These are phyloP conservation scores for Indicator indicator DNA, from an alignment of 2,113 vertebrate genomes.

Conservation along the genomic window DNA sequence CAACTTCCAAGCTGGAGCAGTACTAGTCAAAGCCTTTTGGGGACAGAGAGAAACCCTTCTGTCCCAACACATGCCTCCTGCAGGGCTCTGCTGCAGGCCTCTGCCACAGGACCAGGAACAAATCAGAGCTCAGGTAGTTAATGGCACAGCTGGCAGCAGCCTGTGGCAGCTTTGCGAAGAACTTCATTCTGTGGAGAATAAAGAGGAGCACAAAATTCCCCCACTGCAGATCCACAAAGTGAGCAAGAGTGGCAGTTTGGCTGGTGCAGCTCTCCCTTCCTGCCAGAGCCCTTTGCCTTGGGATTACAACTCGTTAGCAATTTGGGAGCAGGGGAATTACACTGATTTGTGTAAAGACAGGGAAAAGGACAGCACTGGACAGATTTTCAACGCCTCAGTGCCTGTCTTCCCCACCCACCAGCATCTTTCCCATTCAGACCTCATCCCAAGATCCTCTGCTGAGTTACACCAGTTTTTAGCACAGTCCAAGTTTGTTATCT, in stretches of 20 bases:
- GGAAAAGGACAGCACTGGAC: neutral
- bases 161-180: neutral
- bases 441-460: neutral
- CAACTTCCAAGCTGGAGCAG: neutral
- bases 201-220: neutral
- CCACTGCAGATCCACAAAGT: neutral
- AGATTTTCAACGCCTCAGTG: neutral
- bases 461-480: constrained; percentile 31
- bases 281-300: neutral
- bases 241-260: neutral
- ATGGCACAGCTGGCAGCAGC: neutral
- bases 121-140: neutral
- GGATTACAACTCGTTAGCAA: neutral
- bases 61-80: accelerated
- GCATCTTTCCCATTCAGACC: neutral
- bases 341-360: neutral
- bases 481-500: constrained; percentile 58
- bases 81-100: accelerated
- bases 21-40: neutral
- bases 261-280: neutral
- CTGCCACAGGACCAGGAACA: neutral
- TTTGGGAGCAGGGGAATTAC: neutral
- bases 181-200: neutral
- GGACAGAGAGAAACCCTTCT: neutral
- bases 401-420: neutral